phyloP scores from a whole-genome alignment of 1,140 invertebrate species.

The Papilio polytes region DNA sequence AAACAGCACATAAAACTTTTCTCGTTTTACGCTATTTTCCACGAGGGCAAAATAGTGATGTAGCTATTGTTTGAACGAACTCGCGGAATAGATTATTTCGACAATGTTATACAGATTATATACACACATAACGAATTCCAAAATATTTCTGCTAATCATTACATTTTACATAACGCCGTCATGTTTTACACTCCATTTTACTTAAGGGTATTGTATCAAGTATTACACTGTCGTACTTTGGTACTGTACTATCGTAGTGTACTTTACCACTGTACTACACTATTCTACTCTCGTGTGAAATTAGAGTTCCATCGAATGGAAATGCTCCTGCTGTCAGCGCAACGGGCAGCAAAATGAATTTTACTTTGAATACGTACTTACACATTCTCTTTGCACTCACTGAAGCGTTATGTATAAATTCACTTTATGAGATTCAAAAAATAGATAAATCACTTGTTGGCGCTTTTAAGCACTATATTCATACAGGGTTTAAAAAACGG shows the following conservation, averaged over 20 bases:
- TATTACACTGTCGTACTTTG: too few species aligned
- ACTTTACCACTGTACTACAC: not conserved
- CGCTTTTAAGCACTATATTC: not conserved
- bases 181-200: too few species aligned
- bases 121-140: too few species aligned
- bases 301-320: constrained; percentile 3
- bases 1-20: constrained; percentile 10
- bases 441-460: not conserved
- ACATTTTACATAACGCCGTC: too few species aligned
- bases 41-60: not conserved
- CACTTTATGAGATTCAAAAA: not conserved
- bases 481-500: not conserved
- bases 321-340: constrained; percentile 1
- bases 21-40: not conserved
- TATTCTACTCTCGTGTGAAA: not conserved
- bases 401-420: constrained; percentile 16
- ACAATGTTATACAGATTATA: too few species aligned
- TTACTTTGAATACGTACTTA: not conserved
- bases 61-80: not conserved
- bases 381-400: constrained; percentile 6
- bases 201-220: too few species aligned
- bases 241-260: not conserved
- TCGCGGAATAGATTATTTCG: too few species aligned
- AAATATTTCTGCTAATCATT: too few species aligned
- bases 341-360: constrained; percentile 16